Evolutionary conservation across 1,140 invertebrate genomes (phyloP).

Genomic region (Pseudomyrmex dendroicus): DNA sequence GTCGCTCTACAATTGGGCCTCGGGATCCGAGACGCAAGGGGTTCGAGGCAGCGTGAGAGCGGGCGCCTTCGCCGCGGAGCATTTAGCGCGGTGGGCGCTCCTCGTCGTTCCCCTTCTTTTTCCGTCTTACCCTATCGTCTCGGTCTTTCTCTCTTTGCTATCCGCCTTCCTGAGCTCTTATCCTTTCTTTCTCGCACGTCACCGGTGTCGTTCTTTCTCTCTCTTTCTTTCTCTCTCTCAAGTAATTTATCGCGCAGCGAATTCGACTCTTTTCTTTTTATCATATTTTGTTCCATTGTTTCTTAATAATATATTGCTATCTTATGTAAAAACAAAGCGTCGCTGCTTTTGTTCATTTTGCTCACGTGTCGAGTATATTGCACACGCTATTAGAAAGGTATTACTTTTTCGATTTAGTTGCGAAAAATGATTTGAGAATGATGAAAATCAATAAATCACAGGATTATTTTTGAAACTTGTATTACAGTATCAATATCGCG

Average conservation of each 20-base stretch:
- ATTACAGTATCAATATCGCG: no score
- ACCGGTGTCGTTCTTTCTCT: conserved; percentile 35
- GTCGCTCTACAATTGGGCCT: conserved; percentile 75
- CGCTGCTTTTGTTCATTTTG: not conserved
- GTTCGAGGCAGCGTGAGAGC: conserved; percentile 80
- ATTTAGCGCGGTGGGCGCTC: conserved; percentile 81
- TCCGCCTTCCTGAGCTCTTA: conserved; percentile 30
- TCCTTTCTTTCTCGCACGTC: conserved; percentile 47
- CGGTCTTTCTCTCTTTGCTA: conserved; percentile 8
- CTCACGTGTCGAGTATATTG: not conserved
- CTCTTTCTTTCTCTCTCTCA: conserved; percentile 28
- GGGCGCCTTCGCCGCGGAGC: conserved; percentile 77
- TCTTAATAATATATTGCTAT: conserved; percentile 1
- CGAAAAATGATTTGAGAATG: not conserved
- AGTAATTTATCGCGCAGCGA: conserved; percentile 43
- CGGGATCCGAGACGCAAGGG: conserved; percentile 69
- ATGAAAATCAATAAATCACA: no score
- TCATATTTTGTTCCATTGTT: conserved; percentile 1
- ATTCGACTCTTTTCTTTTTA: conserved; percentile 36
- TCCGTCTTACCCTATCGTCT: conserved; percentile 21
- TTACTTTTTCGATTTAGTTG: not conserved
- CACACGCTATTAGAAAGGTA: not conserved
- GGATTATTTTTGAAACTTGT: no score
- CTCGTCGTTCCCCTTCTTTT: conserved; percentile 49
- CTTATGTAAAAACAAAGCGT: not conserved